Evolutionary conservation across 2,888 invertebrate genomes (phyloP).

Genomic region (Coenonympha arcania): DNA sequence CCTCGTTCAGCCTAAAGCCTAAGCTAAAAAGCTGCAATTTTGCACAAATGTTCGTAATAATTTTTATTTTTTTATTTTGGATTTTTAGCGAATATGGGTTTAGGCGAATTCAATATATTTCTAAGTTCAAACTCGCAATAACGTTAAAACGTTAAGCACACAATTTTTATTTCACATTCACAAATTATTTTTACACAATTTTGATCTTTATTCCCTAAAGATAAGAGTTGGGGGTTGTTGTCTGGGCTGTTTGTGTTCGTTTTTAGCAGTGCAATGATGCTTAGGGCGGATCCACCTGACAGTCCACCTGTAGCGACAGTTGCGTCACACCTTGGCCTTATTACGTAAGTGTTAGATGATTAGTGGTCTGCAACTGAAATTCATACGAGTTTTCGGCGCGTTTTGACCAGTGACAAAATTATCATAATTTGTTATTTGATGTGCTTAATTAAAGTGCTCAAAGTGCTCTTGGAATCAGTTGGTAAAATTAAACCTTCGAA

Average conservation of each 20-base stretch:
- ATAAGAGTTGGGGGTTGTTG: constrained; percentile 15
- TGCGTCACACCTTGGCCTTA: constrained; percentile 56
- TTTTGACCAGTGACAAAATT: too few relatives aligned
- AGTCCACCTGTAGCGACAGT: constrained; percentile 57
- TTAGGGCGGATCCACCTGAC: constrained; percentile 56
- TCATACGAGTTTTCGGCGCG: not conserved
- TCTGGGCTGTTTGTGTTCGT: constrained; percentile 6
- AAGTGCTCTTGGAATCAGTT: too few relatives aligned
- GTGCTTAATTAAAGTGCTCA: too few relatives aligned
- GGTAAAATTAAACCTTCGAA: too few relatives aligned
- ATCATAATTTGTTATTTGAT: too few relatives aligned
- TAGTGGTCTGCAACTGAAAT: constrained; percentile 1
- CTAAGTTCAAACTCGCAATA: constrained; percentile 7
- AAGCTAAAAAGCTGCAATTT: too few relatives aligned
- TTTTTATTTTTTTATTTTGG: too few relatives aligned
- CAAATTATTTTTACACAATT: constrained; percentile 17
- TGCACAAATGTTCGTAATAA: too few relatives aligned
- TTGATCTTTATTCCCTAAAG: constrained; percentile 10
- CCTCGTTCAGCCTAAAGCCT: too few relatives aligned
- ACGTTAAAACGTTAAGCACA: constrained; percentile 4
- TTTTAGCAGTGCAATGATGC: constrained; percentile 18
- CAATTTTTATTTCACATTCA: constrained; percentile 1
- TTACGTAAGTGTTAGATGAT: constrained; percentile 34
- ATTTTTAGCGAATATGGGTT: not conserved
- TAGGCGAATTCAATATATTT: constrained; percentile 4